Base-by-base conservation (phyloP, 2,888 invertebrate genomes). In the Frankliniella intonsa region DNA sequence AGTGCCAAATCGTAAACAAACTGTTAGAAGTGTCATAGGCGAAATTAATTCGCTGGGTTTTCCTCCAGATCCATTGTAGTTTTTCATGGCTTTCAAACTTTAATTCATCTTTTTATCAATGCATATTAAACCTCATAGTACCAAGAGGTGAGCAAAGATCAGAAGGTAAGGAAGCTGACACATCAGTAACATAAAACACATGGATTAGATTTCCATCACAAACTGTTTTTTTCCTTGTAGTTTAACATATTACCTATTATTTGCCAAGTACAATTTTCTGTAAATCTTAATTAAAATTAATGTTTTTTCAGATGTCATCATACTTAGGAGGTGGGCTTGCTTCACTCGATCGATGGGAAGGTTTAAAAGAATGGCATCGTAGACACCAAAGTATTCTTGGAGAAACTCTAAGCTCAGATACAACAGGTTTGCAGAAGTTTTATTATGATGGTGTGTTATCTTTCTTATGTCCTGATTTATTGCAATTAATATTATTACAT, bases 311-410 rank as follows among this genome's bases (percentile, higher is more conserved):
- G 69, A 25, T 76, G 69, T 76, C 69, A 76, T 76, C 25, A 12
- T 76, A 22, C n/a, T 25, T 25, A 25, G 55, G 55, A 19, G 69
- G 69, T 12, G 69, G 69, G 5, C 10, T 76, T 9, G 25, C 25
- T 22, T 76, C 69, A 22, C 25, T 76, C 9, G 69, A 76, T 22
- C n/a, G 69, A 76, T 76, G 69, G 69, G 69, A 76, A 25, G 69
- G 69, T 22, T 25, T 76, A 25, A 76, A 76, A 76, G 69, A 76
- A 22, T 76, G 69, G 69, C 69, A 76, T 22, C n/a, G 25, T 10
- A 76, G 69, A 25, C 69, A 76, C 25, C 69, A 76, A 25, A 25
- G 25, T 76, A 8, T 76, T 3, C 69, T 76, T 76, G 69, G 22
- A n/a, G 69, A 76, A 3, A 76, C 38, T 2, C 38, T 5, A 38